phyloP scores from a whole-genome alignment of 2,113 vertebrate species.

The Pterocles burchelli region DNA sequence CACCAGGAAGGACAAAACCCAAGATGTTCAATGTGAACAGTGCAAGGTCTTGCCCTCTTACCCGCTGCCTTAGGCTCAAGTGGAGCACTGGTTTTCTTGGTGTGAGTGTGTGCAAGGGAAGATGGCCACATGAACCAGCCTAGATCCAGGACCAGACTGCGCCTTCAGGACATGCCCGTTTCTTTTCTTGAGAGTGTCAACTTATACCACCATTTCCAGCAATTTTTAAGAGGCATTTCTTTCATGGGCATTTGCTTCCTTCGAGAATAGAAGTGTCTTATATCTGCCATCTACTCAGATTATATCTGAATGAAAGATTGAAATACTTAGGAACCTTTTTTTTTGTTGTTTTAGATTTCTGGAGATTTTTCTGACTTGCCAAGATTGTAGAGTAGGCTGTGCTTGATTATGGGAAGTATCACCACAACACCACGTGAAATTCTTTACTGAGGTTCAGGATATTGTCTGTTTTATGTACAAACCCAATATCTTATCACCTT shows the following conservation, averaged over 20 bases:
- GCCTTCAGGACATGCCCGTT: background rate
- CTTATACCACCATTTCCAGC: no score
- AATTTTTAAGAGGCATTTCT: background rate
- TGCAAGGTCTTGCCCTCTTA: background rate
- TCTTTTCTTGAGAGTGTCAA: background rate
- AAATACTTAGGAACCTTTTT: background rate
- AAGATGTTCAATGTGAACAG: background rate
- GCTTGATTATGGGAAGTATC: background rate
- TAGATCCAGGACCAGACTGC: background rate
- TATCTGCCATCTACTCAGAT: background rate
- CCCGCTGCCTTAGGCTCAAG: background rate
- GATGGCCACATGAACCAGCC: background rate
- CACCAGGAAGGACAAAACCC: background rate
- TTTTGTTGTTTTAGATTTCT: background rate
- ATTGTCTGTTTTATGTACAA: background rate
- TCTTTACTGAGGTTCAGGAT: background rate
- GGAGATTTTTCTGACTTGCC: background rate
- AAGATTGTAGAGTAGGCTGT: background rate
- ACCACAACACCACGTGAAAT: rapidly evolving
- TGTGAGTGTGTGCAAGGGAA: background rate
- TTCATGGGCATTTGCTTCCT: background rate
- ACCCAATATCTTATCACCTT: background rate
- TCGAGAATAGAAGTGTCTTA: background rate
- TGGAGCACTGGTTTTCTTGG: background rate
- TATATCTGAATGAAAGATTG: background rate